A percentile compares a stretch with the other conserved stretches of the same genome.
Conservation (phyloP, 2,797 vertebrate genomes). For the Ispidina lecontei region DNA sequence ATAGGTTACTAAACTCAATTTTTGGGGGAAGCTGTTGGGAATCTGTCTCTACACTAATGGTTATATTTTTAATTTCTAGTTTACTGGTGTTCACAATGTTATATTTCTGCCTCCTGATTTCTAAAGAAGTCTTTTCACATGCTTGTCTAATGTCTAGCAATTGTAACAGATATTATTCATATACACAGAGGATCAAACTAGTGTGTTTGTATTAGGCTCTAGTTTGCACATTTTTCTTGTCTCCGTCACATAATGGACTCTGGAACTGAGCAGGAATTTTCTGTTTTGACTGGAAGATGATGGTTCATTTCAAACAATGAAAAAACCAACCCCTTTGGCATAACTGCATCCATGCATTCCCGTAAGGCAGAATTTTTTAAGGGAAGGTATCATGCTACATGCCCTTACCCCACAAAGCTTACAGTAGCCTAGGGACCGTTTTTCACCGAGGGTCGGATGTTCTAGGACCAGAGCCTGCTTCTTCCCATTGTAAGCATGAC, state of each 20-base stretch:
- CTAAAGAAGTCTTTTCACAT: background rate
- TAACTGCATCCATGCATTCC: background rate
- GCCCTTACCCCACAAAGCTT: background rate
- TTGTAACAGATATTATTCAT: background rate
- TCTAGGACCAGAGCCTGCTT: background rate
- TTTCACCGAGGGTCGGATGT: background rate
- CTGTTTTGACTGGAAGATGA: background rate
- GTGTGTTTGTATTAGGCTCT: background rate
- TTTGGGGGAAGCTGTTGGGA: background rate
- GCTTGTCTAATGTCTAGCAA: background rate
- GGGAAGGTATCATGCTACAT: background rate
- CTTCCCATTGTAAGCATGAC: background rate
- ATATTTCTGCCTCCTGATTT: background rate
- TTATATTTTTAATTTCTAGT: background rate
- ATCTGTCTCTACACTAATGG: background rate
- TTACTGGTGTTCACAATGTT: background rate
- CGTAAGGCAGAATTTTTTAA: background rate
- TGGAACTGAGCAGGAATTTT: background rate
- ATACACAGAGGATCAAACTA: background rate
- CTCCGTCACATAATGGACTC: background rate
- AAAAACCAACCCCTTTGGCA: background rate
- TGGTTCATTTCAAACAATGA: background rate
- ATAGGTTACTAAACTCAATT: background rate
- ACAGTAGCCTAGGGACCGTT: background rate
- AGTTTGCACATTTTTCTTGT: background rate